A percentile compares a stretch with the other conserved stretches of the same genome.
Conservation (phyloP, 2,888 invertebrate genomes). For the Torymus auratus region DNA sequence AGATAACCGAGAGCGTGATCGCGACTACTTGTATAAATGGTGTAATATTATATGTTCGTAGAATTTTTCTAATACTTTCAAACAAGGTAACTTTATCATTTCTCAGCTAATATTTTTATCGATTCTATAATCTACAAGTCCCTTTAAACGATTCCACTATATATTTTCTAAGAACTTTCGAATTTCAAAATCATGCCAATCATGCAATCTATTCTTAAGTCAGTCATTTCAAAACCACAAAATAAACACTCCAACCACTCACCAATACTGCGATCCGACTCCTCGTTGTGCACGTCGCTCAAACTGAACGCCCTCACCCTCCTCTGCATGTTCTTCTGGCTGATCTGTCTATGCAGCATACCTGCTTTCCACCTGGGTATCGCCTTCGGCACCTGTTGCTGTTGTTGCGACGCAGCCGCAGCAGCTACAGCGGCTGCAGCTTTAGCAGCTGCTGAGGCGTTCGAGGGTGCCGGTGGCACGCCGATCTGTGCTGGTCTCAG, state of each 20-base stretch:
- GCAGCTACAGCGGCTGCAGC: not conserved
- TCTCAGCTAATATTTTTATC: too few relatives aligned
- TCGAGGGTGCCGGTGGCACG: slow-evolving; percentile 47
- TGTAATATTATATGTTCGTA: too few relatives aligned
- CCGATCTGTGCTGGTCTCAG: slow-evolving; percentile 68
- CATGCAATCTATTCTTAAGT: too few relatives aligned
- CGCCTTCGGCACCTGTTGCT: slow-evolving; percentile 14
- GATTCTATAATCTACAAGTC: too few relatives aligned
- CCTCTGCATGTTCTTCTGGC: slow-evolving; percentile 69
- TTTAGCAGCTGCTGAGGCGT: not conserved
- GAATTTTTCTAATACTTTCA: too few relatives aligned
- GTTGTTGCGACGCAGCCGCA: not conserved
- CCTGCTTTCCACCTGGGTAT: slow-evolving; percentile 73
- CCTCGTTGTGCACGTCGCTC: slow-evolving; percentile 70
- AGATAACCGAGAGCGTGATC: too few relatives aligned
- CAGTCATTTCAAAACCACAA: too few relatives aligned
- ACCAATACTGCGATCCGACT: slow-evolving; percentile 51
- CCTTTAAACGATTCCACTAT: too few relatives aligned
- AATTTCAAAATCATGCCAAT: too few relatives aligned
- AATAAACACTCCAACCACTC: not conserved
- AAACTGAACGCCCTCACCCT: slow-evolving; percentile 73
- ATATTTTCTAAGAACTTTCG: too few relatives aligned
- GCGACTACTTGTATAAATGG: too few relatives aligned
- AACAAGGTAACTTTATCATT: too few relatives aligned
- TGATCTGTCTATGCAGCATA: slow-evolving; percentile 72